Evolutionary conservation across 2,797 vertebrate species (phyloP), one percentile per base, ranked within the genome.

Genomic region (Podarcis lilfordi): DNA sequence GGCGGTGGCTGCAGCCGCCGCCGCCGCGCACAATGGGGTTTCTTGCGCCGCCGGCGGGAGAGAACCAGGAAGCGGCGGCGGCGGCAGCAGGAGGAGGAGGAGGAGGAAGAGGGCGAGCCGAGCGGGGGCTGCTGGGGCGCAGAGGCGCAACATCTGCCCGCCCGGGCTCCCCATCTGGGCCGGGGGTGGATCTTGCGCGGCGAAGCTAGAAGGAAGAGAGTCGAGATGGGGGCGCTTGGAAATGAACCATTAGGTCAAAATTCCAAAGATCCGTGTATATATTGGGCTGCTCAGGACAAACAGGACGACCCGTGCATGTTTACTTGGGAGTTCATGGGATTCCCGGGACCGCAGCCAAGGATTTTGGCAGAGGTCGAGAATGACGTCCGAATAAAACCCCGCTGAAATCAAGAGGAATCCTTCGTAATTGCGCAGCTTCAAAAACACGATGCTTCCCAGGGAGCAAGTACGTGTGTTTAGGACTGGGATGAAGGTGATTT

Each of bases 91-190:
- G 6, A 25, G 55, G 37, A 45, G 59, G 27, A 78, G 29, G 32
- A 69, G 80, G 3, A 45, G 40, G 25, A 68, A 21, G 25, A 55
- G 72, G 2, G 79, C 50, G 5, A 25, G 55, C 27, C 7, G 55
- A n/a, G 71, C 10, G 13, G 43, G 15, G 35, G 69, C 37, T 13
- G 78, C 35, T 13, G 64, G 66, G 29, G 50, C 19, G 40, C 74
- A 5, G 11, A 9, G n/a, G 35, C 61, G 27, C 8, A 5, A 5
- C 71, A 23, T 25, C 75, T 19, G 45, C 69, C 19, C 19, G 25
- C 68, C 6, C 81, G 85, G 27, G 89, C 71, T 82, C 37, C 81
- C 35, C 68, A n/a, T 61, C 86, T n/a, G 86, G 80, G 66, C 15
- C 64, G 19, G 10, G 27, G 17, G 2, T 27, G 71, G 11, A 64